Conservation (phyloP, 2,113 vertebrate genomes). For the Hippocampus abdominalis region DNA sequence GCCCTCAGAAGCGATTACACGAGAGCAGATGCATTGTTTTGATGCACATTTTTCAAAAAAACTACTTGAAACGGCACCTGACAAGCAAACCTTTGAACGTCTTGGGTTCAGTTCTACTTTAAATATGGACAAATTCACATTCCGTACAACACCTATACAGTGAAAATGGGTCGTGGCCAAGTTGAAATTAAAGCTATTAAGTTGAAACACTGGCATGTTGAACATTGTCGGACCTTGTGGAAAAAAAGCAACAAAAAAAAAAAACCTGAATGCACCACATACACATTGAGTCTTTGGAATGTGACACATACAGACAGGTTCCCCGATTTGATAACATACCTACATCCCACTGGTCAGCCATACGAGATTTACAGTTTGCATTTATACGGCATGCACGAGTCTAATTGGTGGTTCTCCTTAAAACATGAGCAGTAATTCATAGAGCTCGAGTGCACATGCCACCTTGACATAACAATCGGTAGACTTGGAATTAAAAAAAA, state of each 20-base stretch:
- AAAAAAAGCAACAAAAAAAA: neutral
- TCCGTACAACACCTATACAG: constrained; percentile 14
- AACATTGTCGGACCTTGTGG: constrained; percentile 39
- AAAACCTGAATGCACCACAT: constrained; percentile 7
- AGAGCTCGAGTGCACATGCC: constrained; percentile 15
- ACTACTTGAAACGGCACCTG: too few species aligned
- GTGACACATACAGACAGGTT: constrained; percentile 40
- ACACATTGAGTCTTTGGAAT: constrained; percentile 68
- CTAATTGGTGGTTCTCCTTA: constrained; percentile 17
- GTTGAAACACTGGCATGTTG: constrained; percentile 34
- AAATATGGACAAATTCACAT: constrained; percentile 29
- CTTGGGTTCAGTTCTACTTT: neutral
- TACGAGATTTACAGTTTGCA: constrained; percentile 14
- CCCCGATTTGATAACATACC: neutral
- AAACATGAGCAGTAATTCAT: constrained; percentile 32
- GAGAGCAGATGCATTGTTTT: too few species aligned
- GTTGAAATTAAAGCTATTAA: constrained; percentile 59
- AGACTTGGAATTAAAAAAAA: neutral
- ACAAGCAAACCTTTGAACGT: too few species aligned
- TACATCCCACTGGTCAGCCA: neutral
- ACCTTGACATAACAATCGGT: constrained; percentile 18
- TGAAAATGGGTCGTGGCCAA: constrained; percentile 29
- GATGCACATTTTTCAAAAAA: too few species aligned
- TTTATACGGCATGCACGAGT: constrained; percentile 12
- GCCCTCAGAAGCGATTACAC: too few species aligned